These are phyloP conservation scores for Xenopus petersii DNA, from an alignment of 2,797 vertebrate species.

Conservation along the genomic window DNA sequence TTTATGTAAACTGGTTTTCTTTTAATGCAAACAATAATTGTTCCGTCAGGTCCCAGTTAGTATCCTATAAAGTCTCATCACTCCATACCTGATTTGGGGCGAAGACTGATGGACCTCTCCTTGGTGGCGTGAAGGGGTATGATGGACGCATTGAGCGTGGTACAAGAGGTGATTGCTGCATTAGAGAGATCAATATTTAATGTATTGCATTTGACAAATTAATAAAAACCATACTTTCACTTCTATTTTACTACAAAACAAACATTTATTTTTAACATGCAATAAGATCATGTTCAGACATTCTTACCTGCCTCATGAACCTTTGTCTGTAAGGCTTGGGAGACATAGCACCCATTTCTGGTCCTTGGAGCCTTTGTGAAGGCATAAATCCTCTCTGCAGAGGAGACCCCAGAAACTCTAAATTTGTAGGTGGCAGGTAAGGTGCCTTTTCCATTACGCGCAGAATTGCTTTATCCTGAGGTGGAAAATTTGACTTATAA, in stretches of 20 bases:
- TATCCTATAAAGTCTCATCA: too few relatives aligned
- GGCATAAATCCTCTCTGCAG: slow-evolving; percentile 49
- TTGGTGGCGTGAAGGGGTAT: slow-evolving; percentile 54
- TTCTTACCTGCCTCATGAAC: slow-evolving; percentile 70
- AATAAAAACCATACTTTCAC: neutral
- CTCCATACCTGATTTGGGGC: slow-evolving; percentile 53
- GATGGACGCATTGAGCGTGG: slow-evolving; percentile 60
- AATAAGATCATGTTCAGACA: too few relatives aligned
- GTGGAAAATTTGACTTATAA: neutral
- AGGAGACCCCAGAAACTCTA: slow-evolving; percentile 47
- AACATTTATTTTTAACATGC: too few relatives aligned
- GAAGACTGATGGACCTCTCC: slow-evolving; percentile 45
- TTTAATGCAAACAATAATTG: too few relatives aligned
- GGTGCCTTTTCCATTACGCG: slow-evolving; percentile 54
- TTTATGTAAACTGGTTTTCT: too few relatives aligned
- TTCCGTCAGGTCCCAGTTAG: too few relatives aligned
- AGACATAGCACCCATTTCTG: slow-evolving; percentile 55
- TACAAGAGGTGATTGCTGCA: slow-evolving; percentile 62
- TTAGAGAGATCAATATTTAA: neutral
- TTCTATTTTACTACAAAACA: neutral
- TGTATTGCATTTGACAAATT: neutral
- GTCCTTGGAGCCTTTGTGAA: slow-evolving; percentile 56
- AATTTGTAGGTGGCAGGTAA: slow-evolving; percentile 20
- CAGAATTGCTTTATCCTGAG: slow-evolving; percentile 58
- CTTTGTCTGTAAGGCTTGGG: slow-evolving; percentile 64